Evolutionary conservation across 2,888 invertebrate species (phyloP), one percentile per base, ranked within the genome.

Genomic region (Leptopilina myrica): DNA sequence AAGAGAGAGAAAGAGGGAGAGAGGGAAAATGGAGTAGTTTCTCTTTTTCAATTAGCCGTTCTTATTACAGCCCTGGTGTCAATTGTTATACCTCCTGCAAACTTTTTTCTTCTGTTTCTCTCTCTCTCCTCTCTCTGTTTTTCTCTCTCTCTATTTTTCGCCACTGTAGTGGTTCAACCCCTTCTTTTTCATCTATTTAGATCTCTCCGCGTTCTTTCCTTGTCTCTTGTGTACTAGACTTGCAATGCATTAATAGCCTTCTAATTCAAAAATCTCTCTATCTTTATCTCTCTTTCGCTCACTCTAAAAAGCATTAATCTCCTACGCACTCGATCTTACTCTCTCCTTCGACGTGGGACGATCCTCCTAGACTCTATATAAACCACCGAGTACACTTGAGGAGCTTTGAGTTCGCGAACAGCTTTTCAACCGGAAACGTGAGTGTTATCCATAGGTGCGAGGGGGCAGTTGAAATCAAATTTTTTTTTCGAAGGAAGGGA

Each of bases 331-430:
- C 75, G 64, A 64, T 80, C 77, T 79, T 78, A 77, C 67, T 81
- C 82, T 81, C 59, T 76, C 77, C 79, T 78, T 80, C 82, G 81
- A 86, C 89, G 90, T 90, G 88, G 89, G 89, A 89, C 88, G 89
- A 89, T 86, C 83, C 86, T 84, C 87, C 81, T 84, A 83, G 80
- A 82, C 85, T 89, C 89, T 90, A 89, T 90, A 90, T 90, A 90
- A 89, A 89, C 87, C 86, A 82, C 81, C 85, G 86, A 82, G 86
- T 86, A 86, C 85, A 84, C 85, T 79, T 86, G 83, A 81, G 77
- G 79, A 78, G 79, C 81, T 81, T 80, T 77, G 84, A 86, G 86
- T 85, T 78, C 78, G 82, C 84, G 84, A 79, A 79, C 83, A 77
- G 80, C 82, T 78, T 83, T 79, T 82, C 73, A 73, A 59, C 75